Evolutionary conservation across 2,797 vertebrate species (phyloP).

Genomic region (Pterois miles): DNA sequence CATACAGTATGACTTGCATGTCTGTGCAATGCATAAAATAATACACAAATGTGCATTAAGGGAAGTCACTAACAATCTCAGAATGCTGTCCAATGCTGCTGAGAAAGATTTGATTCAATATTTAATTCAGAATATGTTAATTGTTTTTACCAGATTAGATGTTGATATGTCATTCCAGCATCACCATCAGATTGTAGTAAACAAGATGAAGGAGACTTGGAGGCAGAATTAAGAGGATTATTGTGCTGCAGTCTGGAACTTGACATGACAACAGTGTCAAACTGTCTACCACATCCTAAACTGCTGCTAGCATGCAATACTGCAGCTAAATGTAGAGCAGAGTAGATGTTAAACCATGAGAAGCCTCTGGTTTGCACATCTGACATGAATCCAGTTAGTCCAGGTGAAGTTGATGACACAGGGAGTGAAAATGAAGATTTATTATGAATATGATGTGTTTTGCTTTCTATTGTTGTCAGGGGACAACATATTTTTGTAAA

Average conservation of each 20-base stretch:
- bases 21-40: slow-evolving; percentile 17
- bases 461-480: background rate
- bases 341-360: background rate
- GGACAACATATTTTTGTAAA: background rate
- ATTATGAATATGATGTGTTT: background rate
- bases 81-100: background rate
- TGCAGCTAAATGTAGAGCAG: background rate
- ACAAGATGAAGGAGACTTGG: background rate
- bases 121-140: slow-evolving; percentile 9
- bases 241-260: background rate
- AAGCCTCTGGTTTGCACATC: background rate
- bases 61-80: background rate
- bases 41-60: slow-evolving; percentile 22
- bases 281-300: slow-evolving; percentile 4
- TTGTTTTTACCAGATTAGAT: background rate
- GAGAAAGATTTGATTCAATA: background rate
- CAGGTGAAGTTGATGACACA: slow-evolving; percentile 4
- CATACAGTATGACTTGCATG: slow-evolving; percentile 12
- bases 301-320: background rate
- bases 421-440: slow-evolving; percentile 4
- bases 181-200: background rate
- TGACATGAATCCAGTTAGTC: background rate
- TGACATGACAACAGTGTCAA: slow-evolving; percentile 28
- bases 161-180: background rate
- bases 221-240: background rate